Percentiles rank a stretch among this genome's conserved stretches.
phyloP scores from a whole-genome alignment of 2,888 invertebrate genomes.

The Eupithecia subumbrata region DNA sequence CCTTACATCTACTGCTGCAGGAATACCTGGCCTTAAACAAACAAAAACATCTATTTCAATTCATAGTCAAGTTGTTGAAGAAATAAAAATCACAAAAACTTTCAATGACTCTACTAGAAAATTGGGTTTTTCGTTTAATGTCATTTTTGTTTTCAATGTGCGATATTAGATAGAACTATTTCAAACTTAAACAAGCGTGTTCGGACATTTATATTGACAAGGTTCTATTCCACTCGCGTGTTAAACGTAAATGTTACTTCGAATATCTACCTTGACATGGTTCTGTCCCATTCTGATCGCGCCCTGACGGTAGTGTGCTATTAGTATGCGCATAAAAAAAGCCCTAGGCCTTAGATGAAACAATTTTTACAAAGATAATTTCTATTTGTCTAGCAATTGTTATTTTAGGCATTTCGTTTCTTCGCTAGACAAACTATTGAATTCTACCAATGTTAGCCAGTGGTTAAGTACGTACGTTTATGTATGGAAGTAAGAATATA shows the following conservation, averaged over 20 bases:
- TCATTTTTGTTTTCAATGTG: too few relatives aligned
- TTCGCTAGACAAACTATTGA: neutral
- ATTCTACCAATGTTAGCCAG: neutral
- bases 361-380: neutral
- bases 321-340: neutral
- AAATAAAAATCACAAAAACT: too few relatives aligned
- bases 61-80: too few relatives aligned
- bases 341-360: neutral
- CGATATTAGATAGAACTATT: neutral
- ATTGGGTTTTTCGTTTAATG: too few relatives aligned
- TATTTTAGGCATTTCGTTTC: neutral
- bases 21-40: too few relatives aligned
- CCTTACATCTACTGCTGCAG: too few relatives aligned
- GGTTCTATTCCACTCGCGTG: neutral
- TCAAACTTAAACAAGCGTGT: neutral
- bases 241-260: neutral
- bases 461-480: neutral
- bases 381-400: neutral
- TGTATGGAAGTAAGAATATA: neutral
- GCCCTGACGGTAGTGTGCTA: neutral
- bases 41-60: too few relatives aligned
- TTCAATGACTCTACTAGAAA: too few relatives aligned
- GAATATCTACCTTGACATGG: neutral
- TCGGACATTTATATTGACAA: neutral
- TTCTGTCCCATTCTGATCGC: neutral